Evolutionary conservation across 2,888 invertebrate species (phyloP).

Genomic region (Ecliptopera silaceata): DNA sequence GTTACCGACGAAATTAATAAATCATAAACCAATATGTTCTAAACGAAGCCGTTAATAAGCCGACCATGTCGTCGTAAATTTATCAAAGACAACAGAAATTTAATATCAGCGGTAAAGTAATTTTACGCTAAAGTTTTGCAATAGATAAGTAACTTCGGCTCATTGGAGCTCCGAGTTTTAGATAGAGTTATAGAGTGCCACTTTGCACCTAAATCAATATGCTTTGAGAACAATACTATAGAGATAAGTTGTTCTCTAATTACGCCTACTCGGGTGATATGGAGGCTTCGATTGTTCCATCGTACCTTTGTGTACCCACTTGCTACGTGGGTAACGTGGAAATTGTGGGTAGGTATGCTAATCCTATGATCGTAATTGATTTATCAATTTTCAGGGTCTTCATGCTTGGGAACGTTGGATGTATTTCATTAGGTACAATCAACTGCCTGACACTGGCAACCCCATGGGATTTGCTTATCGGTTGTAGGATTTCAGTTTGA

Average conservation of each 20-base stretch:
- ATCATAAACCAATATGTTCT: constrained; percentile 51
- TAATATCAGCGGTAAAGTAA: constrained; percentile 75
- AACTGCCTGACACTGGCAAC: too few relatives aligned
- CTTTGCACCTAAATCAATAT: constrained; percentile 67
- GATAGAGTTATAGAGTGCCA: constrained; percentile 65
- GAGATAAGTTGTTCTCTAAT: constrained; percentile 41
- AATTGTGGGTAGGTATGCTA: neutral
- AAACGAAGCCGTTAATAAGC: constrained; percentile 58
- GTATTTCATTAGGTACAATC: too few relatives aligned
- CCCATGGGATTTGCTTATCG: too few relatives aligned
- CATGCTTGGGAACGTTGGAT: neutral
- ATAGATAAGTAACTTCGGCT: constrained; percentile 70
- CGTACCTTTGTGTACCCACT: constrained; percentile 7
- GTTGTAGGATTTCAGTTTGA: too few relatives aligned
- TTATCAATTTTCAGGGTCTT: neutral
- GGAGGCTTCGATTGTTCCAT: constrained; percentile 19
- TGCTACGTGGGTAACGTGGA: neutral
- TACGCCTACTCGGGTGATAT: constrained; percentile 37
- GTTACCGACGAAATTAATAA: constrained; percentile 34
- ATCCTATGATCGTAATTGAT: neutral
- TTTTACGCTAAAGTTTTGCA: constrained; percentile 73
- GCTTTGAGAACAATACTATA: constrained; percentile 57
- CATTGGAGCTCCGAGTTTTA: constrained; percentile 58
- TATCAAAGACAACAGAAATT: constrained; percentile 75
- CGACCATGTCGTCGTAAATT: constrained; percentile 62